Evolutionary conservation across 2,888 invertebrate species (phyloP), one percentile per base, ranked within the genome.

Genomic region (Apoderus coryli): DNA sequence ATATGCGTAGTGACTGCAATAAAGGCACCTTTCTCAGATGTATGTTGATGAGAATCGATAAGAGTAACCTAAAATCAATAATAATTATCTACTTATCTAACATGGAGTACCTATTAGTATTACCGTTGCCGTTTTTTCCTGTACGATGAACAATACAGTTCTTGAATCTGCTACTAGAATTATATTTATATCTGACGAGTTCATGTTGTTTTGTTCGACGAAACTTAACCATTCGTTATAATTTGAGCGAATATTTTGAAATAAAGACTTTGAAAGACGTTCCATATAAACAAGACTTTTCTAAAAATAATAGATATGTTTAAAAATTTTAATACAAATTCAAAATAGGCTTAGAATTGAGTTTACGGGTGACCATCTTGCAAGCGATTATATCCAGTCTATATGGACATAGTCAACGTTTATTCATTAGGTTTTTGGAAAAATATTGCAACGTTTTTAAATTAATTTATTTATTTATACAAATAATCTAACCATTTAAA

Each of bases 81-180:
- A n/a, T n/a, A n/a, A n/a, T n/a, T n/a, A n/a, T n/a, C n/a, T n/a
- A n/a, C n/a, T n/a, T n/a, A n/a, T n/a, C n/a, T n/a, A n/a, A n/a
- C n/a, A n/a, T n/a, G n/a, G n/a, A n/a, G n/a, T n/a, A 19, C 9
- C 12, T 14, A 16, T 23, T 14, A 25, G 10, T 34, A 29, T 32
- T 31, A 58, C 55, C 26, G 54, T 59, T 37, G 55, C 51, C 6
- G 53, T 52, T 36, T 48, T 41, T 32, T 57, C 49, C 47, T 66
- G 62, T 40, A 66, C 57, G 39, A 65, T 53, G 25, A 66, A 62
- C 22, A 67, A 44, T 9, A 66, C 60, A 25, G 65, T 65, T 38
- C 64, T 53, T 19, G 61, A 59, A 35, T 63, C 63, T 4, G 64
- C 60, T 23, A 67, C 65, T 5, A 67, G 48, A 13, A 65, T 49